phyloP scores from a whole-genome alignment of 1,140 invertebrate species.

The Popillia japonica region DNA sequence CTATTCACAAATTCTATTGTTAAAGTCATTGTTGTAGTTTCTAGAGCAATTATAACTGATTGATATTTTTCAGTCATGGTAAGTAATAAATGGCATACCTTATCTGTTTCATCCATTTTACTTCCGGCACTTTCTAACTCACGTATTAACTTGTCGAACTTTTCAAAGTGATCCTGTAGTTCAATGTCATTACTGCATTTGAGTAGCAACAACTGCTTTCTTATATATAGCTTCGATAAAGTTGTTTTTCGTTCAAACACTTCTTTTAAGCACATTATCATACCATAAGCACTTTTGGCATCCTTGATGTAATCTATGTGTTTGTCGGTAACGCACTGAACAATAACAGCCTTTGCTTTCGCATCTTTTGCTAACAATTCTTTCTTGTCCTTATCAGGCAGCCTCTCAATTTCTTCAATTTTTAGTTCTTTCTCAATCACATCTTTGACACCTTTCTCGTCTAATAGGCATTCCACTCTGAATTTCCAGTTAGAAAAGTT shows the following conservation, averaged over 20 bases:
- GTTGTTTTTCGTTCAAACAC: conserved; percentile 23
- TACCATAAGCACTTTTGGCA: conserved; percentile 4
- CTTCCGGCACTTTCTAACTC: background rate
- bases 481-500: too few species aligned
- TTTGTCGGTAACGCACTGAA: background rate
- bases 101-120: conserved; percentile 29
- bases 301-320: conserved; percentile 29
- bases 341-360: conserved; percentile 22
- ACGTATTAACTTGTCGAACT: conserved; percentile 12
- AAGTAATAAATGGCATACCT: background rate
- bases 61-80: background rate
- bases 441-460: background rate
- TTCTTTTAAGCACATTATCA: background rate
- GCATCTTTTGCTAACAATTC: background rate
- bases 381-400: background rate
- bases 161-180: conserved; percentile 23
- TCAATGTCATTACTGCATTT: background rate
- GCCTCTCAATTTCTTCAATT: background rate
- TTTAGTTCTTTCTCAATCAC: background rate
- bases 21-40: conserved; percentile 9
- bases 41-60: conserved; percentile 2
- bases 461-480: background rate
- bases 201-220: background rate
- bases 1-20: conserved; percentile 3
- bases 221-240: conserved; percentile 8